Conservation (phyloP, 2,113 vertebrate species). For the Sprattus sprattus region DNA sequence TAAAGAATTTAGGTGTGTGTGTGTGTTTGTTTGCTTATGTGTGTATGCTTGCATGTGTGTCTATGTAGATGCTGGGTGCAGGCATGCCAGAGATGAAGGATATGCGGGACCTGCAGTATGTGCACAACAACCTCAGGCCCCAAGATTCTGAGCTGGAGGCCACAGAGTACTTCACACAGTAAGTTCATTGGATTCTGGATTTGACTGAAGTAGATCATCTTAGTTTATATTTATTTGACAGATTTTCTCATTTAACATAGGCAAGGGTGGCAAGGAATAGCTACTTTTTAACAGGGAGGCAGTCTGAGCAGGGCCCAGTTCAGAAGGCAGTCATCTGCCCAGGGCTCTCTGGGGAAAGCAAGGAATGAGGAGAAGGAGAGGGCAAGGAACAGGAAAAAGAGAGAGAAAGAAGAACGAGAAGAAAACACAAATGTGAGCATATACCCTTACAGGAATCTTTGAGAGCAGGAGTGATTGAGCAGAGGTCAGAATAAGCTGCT, state of each 20-base stretch:
- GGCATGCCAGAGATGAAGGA: slow-evolving; percentile 81
- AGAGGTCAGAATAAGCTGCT: not conserved
- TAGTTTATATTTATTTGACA: no score
- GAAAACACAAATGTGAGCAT: not conserved
- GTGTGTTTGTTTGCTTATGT: no score
- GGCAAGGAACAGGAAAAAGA: not conserved
- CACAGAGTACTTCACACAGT: slow-evolving; percentile 87
- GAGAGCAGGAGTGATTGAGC: not conserved
- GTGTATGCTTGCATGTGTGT: not conserved
- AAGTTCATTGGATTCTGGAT: slow-evolving; percentile 34
- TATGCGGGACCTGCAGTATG: slow-evolving; percentile 78
- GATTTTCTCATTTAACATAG: not conserved
- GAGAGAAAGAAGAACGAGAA: not conserved
- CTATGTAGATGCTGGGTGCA: slow-evolving; percentile 80
- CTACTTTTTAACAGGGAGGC: not conserved
- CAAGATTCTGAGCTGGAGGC: slow-evolving; percentile 83
- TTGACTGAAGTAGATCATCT: no score
- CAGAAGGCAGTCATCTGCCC: not conserved
- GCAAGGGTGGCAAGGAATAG: not conserved
- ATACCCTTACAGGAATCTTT: not conserved
- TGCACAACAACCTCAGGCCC: slow-evolving; percentile 81
- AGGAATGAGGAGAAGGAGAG: not conserved
- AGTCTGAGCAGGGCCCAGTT: not conserved
- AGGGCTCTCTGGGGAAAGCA: not conserved
- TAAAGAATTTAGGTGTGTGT: no score